Evolutionary conservation across 1,140 invertebrate genomes (phyloP).

Genomic region (Tetranychus urticae): DNA sequence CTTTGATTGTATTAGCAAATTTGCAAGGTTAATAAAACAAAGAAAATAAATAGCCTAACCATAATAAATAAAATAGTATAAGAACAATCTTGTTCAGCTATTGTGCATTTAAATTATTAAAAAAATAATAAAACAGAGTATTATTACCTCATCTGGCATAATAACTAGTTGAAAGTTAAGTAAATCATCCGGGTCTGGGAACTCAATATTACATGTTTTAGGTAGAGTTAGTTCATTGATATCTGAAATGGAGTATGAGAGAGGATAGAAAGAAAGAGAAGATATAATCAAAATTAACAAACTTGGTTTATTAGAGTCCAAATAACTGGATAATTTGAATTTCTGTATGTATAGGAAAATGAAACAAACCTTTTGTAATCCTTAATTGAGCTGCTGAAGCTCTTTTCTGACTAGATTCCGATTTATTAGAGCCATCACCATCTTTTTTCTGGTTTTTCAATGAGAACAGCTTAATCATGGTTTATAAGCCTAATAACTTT

Average conservation of each 20-base stretch:
- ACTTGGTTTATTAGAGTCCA: too few relatives aligned
- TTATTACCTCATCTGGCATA: conserved; percentile 66
- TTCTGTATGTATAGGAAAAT: too few relatives aligned
- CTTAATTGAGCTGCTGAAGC: conserved; percentile 82
- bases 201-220: conserved; percentile 84
- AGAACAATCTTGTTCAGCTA: too few relatives aligned
- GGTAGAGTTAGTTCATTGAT: conserved; percentile 91
- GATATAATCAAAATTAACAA: neutral
- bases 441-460: conserved; percentile 94
- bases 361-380: conserved; percentile 68
- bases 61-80: too few relatives aligned
- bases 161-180: conserved; percentile 88
- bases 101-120: neutral
- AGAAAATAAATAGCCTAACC: too few relatives aligned
- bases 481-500: neutral
- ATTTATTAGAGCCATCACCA: conserved; percentile 44
- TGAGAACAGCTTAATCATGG: conserved; percentile 97
- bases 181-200: conserved; percentile 85
- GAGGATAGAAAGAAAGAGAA: neutral
- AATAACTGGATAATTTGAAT: too few relatives aligned
- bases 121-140: neutral
- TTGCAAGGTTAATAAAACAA: too few relatives aligned
- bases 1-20: too few relatives aligned
- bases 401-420: conserved; percentile 47
- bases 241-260: conserved; percentile 38